These are phyloP conservation scores for Chrysaora quinquecirrha DNA, from an alignment of 30 jellyfish, hydroid and myxozoan species.

Conservation along the genomic window DNA sequence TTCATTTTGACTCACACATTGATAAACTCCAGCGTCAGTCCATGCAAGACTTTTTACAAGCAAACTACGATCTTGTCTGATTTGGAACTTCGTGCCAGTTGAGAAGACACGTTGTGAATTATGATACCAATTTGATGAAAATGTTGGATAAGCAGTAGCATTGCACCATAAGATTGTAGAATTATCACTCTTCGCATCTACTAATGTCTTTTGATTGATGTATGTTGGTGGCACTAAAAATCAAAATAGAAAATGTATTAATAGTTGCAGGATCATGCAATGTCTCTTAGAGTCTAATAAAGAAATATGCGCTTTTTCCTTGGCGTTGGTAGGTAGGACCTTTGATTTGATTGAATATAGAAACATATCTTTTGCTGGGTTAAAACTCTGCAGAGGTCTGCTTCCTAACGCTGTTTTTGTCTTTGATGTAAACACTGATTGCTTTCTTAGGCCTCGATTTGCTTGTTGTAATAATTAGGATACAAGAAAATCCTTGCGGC, in stretches of 20 bases:
- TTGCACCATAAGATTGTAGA: constrained; percentile 77
- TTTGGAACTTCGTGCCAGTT: constrained; percentile 15
- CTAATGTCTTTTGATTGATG: constrained; percentile 16
- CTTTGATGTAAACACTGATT: too few relatives aligned
- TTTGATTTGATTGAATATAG: too few relatives aligned
- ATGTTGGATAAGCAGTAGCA: constrained; percentile 55
- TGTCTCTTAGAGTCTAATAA: too few relatives aligned
- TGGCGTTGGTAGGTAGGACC: too few relatives aligned
- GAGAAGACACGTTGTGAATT: constrained; percentile 60
- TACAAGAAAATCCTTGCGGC: too few relatives aligned
- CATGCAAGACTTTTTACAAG: constrained; percentile 48
- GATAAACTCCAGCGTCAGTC: constrained; percentile 86
- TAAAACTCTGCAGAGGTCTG: too few relatives aligned
- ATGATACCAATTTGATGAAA: constrained; percentile 65
- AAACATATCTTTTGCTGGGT: too few relatives aligned
- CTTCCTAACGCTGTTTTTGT: too few relatives aligned
- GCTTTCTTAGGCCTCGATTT: too few relatives aligned
- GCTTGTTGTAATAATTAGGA: too few relatives aligned
- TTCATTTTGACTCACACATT: constrained; percentile 73
- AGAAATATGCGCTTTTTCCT: too few relatives aligned
- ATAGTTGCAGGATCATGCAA: too few relatives aligned
- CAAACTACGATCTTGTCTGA: constrained; percentile 61
- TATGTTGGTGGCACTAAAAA: constrained; percentile 67
- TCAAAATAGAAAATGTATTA: neutral
- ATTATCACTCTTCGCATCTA: constrained; percentile 77